These are phyloP conservation scores for Crotalus tigris DNA, from an alignment of 2,113 vertebrate genomes.

Conservation along the genomic window DNA sequence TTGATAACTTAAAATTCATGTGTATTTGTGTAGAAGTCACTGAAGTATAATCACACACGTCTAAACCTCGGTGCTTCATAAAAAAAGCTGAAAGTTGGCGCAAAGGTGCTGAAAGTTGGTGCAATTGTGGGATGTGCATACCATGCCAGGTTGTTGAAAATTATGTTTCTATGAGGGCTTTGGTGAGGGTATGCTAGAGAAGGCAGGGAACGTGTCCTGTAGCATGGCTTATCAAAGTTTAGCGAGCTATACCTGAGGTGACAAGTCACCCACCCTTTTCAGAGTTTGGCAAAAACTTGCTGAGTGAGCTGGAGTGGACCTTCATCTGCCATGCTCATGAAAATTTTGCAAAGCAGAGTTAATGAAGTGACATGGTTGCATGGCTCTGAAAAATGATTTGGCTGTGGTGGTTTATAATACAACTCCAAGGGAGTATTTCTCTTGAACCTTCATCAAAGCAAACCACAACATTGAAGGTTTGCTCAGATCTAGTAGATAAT, in stretches of 20 bases:
- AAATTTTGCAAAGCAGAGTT: neutral
- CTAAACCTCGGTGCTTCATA: neutral
- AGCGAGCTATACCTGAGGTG: neutral
- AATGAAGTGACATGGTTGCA: neutral
- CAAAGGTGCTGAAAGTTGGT: neutral
- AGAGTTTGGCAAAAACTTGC: neutral
- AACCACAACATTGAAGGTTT: neutral
- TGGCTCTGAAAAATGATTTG: neutral
- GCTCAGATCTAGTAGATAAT: neutral
- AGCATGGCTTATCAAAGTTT: neutral
- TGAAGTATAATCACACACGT: neutral
- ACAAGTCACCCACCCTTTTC: neutral
- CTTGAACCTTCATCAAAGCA: neutral
- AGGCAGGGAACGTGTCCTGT: neutral
- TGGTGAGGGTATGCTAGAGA: neutral
- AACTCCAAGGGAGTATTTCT: neutral
- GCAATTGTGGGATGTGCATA: neutral
- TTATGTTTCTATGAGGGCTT: neutral
- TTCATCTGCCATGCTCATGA: neutral
- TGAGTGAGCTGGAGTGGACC: neutral
- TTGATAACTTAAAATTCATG: neutral
- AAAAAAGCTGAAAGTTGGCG: neutral
- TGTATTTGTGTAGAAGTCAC: neutral
- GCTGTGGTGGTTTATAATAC: neutral
- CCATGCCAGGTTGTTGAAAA: neutral